phyloP scores from a whole-genome alignment of 2,888 invertebrate genomes.

The Xanthia togata region DNA sequence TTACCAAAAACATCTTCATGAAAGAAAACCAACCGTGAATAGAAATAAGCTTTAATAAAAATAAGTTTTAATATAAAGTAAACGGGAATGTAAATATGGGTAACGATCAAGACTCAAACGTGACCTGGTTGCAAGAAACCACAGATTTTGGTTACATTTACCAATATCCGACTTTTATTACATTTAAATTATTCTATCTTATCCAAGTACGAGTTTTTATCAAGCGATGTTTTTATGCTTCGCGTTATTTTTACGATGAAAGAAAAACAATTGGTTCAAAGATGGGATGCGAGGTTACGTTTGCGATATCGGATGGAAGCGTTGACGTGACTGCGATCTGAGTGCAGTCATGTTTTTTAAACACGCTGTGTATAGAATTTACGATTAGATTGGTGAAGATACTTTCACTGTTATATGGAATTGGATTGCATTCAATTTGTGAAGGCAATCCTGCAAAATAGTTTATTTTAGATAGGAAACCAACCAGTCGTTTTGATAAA shows the following conservation, averaged over 20 bases:
- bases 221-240: conserved; percentile 55
- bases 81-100: conserved; percentile 61
- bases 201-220: conserved; percentile 60
- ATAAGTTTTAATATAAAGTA: conserved; percentile 69
- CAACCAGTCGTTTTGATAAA: background rate
- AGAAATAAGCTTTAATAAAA: conserved; percentile 65
- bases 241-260: conserved; percentile 59
- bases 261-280: conserved; percentile 50
- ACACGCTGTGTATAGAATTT: conserved; percentile 34
- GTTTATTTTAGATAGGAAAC: background rate
- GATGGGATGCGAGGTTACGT: conserved; percentile 27
- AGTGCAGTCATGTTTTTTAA: conserved; percentile 51
- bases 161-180: conserved; percentile 66
- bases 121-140: conserved; percentile 56
- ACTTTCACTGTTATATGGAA: conserved; percentile 9
- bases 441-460: background rate
- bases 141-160: conserved; percentile 63
- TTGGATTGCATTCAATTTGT: conserved; percentile 27
- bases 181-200: conserved; percentile 68
- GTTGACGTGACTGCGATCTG: conserved; percentile 35
- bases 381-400: conserved; percentile 13
- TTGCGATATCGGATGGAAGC: conserved; percentile 33
- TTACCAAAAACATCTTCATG: conserved; percentile 44
- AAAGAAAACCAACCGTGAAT: conserved; percentile 55
- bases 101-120: conserved; percentile 62